Conservation (phyloP, 1,140 invertebrate species). For the Ridgeia piscesae region DNA sequence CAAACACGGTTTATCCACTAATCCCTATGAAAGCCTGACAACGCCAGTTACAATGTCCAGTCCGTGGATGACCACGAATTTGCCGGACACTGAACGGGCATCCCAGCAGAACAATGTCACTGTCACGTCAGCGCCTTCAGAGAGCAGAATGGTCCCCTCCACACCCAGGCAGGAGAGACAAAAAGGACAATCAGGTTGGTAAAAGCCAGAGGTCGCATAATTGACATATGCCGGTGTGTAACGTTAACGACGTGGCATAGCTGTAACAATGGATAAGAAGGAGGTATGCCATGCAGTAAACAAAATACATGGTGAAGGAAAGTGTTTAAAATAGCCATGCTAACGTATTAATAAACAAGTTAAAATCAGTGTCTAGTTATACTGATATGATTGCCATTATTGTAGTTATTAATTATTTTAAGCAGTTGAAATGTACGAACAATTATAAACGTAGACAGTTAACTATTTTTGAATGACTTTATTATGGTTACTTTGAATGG, state of each 20-base stretch:
- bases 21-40: background rate
- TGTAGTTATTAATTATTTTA: background rate
- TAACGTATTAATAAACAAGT: background rate
- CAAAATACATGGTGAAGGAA: background rate
- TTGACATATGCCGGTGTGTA: background rate
- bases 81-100: background rate
- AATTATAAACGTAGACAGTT: background rate
- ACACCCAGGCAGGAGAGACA: background rate
- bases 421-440: background rate
- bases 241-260: background rate
- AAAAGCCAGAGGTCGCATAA: background rate
- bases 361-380: background rate
- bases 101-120: background rate
- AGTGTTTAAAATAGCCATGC: background rate
- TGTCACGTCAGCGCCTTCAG: background rate
- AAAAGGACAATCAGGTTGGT: background rate
- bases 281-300: background rate
- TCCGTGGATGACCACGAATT: background rate
- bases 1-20: background rate
- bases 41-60: background rate
- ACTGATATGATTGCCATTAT: background rate
- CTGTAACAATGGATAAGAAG: background rate
- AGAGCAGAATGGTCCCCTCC: background rate
- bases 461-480: background rate
- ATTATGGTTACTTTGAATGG: background rate